phyloP scores from a whole-genome alignment of 2,113 vertebrate genomes.

The Calidris pugnax region DNA sequence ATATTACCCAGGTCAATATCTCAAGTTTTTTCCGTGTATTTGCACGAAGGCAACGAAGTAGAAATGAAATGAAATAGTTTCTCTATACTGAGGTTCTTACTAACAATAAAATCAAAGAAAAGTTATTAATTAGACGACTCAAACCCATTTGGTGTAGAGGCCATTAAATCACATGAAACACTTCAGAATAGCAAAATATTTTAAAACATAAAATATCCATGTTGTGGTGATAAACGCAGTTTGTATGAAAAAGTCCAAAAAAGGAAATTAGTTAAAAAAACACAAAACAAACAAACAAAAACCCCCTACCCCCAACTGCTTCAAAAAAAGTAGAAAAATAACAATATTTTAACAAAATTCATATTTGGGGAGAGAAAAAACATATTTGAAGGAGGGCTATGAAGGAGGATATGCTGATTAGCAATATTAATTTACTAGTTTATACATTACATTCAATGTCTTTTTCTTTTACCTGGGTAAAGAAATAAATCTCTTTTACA shows the following conservation, averaged over 20 bases:
- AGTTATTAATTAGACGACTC: background rate
- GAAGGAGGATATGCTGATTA: background rate
- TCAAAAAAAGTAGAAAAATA: background rate
- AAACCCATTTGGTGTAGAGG: background rate
- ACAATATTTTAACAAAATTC: background rate
- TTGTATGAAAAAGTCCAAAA: background rate
- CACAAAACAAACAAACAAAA: too few species aligned
- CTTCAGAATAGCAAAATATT: background rate
- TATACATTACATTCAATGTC: background rate
- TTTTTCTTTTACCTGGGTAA: background rate
- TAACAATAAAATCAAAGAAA: background rate
- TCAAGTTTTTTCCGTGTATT: background rate
- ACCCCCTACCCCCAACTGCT: too few species aligned
- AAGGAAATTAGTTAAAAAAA: background rate
- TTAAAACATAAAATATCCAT: background rate
- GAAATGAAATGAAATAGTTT: background rate
- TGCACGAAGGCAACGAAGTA: background rate
- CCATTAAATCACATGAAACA: background rate
- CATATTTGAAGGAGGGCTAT: background rate
- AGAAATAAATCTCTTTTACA: background rate
- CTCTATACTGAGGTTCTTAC: background rate
- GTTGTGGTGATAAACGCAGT: background rate
- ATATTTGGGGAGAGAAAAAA: accelerated
- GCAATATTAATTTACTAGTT: background rate
- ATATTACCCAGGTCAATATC: background rate